Evolutionary conservation across 2,113 vertebrate species (phyloP).

Genomic region (Steatornis caripensis): DNA sequence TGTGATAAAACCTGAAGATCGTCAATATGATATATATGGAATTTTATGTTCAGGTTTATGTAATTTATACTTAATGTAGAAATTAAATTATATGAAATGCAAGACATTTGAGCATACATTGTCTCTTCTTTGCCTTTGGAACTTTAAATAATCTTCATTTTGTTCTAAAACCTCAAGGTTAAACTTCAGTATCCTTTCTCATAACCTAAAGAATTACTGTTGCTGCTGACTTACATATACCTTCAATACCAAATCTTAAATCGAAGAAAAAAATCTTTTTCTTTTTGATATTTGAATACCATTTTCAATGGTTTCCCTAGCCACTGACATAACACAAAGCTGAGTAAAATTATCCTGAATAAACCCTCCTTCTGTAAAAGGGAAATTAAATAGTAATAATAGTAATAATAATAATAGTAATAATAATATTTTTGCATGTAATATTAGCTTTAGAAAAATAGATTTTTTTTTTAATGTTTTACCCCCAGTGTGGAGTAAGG

Average conservation of each 20-base stretch:
- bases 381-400: no score
- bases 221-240: not conserved
- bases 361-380: not conserved
- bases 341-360: not conserved
- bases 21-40: not conserved
- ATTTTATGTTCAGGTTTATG: not conserved
- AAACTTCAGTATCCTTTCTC: not conserved
- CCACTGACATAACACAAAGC: not conserved
- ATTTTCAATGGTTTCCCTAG: not conserved
- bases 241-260: not conserved
- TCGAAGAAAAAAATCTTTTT: not conserved
- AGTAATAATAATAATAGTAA: not conserved
- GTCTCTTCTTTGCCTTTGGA: not conserved
- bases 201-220: not conserved
- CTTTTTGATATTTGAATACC: not conserved
- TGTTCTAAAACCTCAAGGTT: not conserved
- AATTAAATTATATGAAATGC: not conserved
- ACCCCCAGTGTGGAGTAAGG: not conserved
- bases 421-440: not conserved
- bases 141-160: not conserved
- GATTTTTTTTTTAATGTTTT: not conserved
- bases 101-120: not conserved
- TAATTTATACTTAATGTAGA: not conserved
- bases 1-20: not conserved
- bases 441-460: not conserved